Base-by-base conservation (phyloP, 35 echinoderm and acorn worm species). In the Ophiothrix spiculata region DNA sequence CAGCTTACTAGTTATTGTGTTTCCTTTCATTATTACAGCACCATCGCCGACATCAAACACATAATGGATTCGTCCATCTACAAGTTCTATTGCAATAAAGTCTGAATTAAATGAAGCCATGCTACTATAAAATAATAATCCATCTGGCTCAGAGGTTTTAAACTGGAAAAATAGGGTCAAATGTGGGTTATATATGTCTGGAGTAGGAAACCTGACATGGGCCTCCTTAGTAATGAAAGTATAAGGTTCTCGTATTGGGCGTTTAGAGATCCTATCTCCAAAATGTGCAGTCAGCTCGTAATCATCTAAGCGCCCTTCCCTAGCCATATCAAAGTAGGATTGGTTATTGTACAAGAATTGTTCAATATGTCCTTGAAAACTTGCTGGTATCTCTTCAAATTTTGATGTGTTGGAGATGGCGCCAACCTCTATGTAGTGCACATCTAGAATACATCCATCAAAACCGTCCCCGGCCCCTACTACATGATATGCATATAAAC, bases 121-220 rank as follows among this genome's bases (percentile, higher is more conserved):
- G 92, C 85, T 54, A 76, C 87, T 87, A 64, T 82, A 99, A 35
- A 99, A 42, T 56, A 99, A 74, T 37, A 94, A 46, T 38, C 96
- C 96, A 37, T 99, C 84, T 0, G 92, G 78, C 54, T 94, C 96
- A 8, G 92, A 91, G 3, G 92, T 99, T 54, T 90, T 83, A 80
- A 99, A 94, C n/a, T 94, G 92, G 40, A 99, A 99, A 79, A 99
- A 94, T n/a, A 99, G 76, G 19, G 86, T 86, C 39, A 94, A 49
- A 32, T 81, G 40, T 15, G 92, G 92, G 25, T 69, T 28, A 38
- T 92, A 92, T 1, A 92, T 94, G 36, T 69, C 54, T 8, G 92
- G 92, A 0, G 86, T 85, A 6, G 77, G 81, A 13, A 92, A 83
- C 32, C 83, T 39, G 2, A 94, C 78, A 41, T 83, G 86, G 33